These are phyloP conservation scores for Mechanitis messenoides DNA, from an alignment of 2,888 invertebrate genomes.

Conservation along the genomic window DNA sequence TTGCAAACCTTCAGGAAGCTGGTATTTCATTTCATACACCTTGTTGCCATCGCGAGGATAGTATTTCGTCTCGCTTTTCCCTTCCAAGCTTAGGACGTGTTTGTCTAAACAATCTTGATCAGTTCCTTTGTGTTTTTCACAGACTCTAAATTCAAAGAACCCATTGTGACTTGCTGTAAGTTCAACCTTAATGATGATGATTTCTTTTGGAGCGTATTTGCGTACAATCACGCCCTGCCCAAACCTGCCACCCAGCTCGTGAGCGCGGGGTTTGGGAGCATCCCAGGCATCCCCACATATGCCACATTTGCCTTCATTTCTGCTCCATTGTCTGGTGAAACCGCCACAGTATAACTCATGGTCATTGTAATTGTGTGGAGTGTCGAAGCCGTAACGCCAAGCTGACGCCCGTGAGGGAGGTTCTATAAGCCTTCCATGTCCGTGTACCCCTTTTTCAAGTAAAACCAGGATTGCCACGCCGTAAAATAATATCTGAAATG, in stretches of 20 bases:
- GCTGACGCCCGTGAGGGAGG: slow-evolving; percentile 92
- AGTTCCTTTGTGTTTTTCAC: slow-evolving; percentile 82
- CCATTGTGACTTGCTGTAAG: slow-evolving; percentile 93
- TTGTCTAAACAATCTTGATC: slow-evolving; percentile 87
- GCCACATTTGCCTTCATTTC: slow-evolving; percentile 89
- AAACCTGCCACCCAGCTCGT: slow-evolving; percentile 90
- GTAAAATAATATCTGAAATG: slow-evolving; percentile 62
- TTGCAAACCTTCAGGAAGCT: slow-evolving; percentile 78
- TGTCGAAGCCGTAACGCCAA: slow-evolving; percentile 92
- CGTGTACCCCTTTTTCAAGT: slow-evolving; percentile 57
- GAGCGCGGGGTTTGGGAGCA: slow-evolving; percentile 80
- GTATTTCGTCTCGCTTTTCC: slow-evolving; percentile 75
- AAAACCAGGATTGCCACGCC: slow-evolving; percentile 46
- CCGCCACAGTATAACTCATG: slow-evolving; percentile 93
- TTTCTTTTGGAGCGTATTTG: slow-evolving; percentile 81
- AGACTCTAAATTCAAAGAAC: slow-evolving; percentile 89
- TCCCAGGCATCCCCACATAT: slow-evolving; percentile 93
- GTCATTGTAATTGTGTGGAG: slow-evolving; percentile 93
- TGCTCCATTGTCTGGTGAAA: slow-evolving; percentile 87
- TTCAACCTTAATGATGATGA: slow-evolving; percentile 85
- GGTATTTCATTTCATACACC: slow-evolving; percentile 85
- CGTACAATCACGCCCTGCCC: slow-evolving; percentile 88
- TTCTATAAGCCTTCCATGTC: slow-evolving; percentile 87
- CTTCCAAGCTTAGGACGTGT: slow-evolving; percentile 78
- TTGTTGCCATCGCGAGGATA: slow-evolving; percentile 87